Percentiles rank a stretch among this genome's conserved stretches.
phyloP scores from a whole-genome alignment of 2,797 vertebrate species.

The Pogoniulus pusillus region DNA sequence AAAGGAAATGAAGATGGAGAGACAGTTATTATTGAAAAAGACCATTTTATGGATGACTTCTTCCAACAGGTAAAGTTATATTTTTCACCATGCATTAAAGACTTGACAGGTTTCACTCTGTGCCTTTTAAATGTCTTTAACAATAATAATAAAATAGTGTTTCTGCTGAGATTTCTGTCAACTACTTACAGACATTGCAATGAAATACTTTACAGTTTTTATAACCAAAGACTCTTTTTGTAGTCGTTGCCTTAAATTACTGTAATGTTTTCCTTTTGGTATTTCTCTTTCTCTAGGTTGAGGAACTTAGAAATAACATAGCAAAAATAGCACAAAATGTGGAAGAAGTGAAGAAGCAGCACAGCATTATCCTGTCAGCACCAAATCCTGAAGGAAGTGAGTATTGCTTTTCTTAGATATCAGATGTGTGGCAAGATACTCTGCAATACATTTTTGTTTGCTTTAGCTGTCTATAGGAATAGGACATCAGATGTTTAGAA shows the following conservation, averaged over 20 bases:
- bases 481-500: not conserved
- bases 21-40: conserved; percentile 81
- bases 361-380: conserved; percentile 93
- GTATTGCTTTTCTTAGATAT: conserved; percentile 31
- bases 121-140: not conserved
- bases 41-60: conserved; percentile 92
- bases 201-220: not conserved
- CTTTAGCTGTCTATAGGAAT: not conserved
- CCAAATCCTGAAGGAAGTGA: conserved; percentile 92
- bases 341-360: conserved; percentile 91
- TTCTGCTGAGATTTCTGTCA: not conserved
- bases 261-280: not conserved
- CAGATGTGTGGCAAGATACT: not conserved
- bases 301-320: conserved; percentile 86
- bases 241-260: not conserved
- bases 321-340: conserved; percentile 86
- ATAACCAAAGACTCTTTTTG: not conserved
- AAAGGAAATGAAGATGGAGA: conserved; percentile 84
- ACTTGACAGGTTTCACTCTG: not conserved
- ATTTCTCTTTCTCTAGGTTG: conserved; percentile 80
- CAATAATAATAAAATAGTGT: not conserved
- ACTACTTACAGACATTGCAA: not conserved
- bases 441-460: not conserved
- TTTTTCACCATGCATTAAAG: not conserved
- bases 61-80: conserved; percentile 84